Evolutionary conservation across 2,888 invertebrate genomes (phyloP), one percentile per base, ranked within the genome.

Genomic region (Coleophora flavipennella): DNA sequence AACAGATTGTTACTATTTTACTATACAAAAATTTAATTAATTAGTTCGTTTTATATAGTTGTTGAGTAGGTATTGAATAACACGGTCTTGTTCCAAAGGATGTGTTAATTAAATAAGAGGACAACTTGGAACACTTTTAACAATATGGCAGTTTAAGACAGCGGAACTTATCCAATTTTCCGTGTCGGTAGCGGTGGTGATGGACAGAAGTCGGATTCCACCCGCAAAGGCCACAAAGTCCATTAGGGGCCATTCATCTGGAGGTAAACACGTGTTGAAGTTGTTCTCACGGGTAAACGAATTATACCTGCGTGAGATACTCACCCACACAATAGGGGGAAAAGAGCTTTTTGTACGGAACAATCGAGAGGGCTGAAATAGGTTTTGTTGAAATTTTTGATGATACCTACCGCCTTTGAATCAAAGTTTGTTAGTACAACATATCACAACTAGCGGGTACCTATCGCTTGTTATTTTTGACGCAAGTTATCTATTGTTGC

Each of bases 221-320:
- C 29, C 10, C 29, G 10, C 29, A 8, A 11, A 11, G 29, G 29
- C 29, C 29, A 32, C 63, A 73, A 78, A 77, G 73, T 75, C 73
- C 72, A 80, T 79, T 80, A 76, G 70, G 70, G 70, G 68, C 73
- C 71, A 77, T 78, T 73, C 74, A 67, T 71, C 71, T 10, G 29
- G 71, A 72, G 69, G 62, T 57, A 58, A 67, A 73, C 75, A 77
- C 77, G 78, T 73, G 77, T 70, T 75, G 71, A 75, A 77, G 69
- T 74, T 75, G 74, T 79, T 78, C 79, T 75, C 78, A 65, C 67
- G 69, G 63, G 76, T 76, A 79, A 81, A 73, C 68, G 75, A 79
- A 81, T 81, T 81, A 20, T 20, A 81, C 72, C 69, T 66, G 61
- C 33, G 32, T n/a, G 20, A 10, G 11, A 25, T 20, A 33, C 44